Percentiles rank a stretch among this genome's conserved stretches.
phyloP scores from a whole-genome alignment of 2,797 vertebrate species.

The Squalus acanthias region DNA sequence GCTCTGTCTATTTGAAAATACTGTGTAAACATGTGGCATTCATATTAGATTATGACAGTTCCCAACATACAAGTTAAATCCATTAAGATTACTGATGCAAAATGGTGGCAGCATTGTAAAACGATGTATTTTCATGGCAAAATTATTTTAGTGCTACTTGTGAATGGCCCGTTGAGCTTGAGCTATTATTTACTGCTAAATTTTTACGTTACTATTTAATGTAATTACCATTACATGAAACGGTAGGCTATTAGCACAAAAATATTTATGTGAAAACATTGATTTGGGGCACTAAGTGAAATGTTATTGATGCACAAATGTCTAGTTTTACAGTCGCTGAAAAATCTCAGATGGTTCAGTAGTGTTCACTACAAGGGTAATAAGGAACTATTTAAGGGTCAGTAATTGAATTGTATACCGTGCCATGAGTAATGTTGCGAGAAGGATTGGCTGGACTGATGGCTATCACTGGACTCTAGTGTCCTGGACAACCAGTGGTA shows the following conservation, averaged over 20 bases:
- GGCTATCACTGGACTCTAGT: background rate
- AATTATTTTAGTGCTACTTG: background rate
- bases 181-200: background rate
- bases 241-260: background rate
- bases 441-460: background rate
- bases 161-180: background rate
- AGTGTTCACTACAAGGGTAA: background rate
- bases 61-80: background rate
- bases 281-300: constrained; percentile 10
- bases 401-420: constrained; percentile 4
- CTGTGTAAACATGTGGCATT: background rate
- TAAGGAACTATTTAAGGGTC: background rate
- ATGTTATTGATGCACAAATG: background rate
- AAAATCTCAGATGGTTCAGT: background rate
- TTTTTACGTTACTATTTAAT: background rate
- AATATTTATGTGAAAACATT: constrained; percentile 24
- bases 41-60: background rate
- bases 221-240: background rate
- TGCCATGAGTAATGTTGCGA: background rate
- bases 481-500: background rate
- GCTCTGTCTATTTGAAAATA: background rate
- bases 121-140: background rate
- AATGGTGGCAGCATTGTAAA: background rate
- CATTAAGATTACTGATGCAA: background rate
- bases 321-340: background rate